Base-by-base conservation (phyloP, 2,888 invertebrate genomes). In the Dinocampus coccinellae region DNA sequence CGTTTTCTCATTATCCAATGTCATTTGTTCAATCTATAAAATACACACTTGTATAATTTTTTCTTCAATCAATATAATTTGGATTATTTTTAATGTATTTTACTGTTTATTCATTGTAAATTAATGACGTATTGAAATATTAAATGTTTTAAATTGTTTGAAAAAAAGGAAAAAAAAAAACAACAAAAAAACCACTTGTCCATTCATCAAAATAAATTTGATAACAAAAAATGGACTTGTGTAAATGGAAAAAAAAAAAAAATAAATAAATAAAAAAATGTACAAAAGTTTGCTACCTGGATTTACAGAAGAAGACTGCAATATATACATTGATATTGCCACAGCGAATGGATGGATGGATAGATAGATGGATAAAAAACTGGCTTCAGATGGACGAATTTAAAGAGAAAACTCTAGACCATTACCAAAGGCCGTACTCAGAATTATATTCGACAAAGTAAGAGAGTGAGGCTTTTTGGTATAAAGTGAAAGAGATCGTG, bases 301-400 rank as follows among this genome's bases (percentile, higher is more conserved):
- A 64, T 33, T 52, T 64, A 33, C 47, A 29, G 52, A 63, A 33
- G 20, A 64, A 55, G 52, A 62, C 24, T 33, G 24, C 13, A 2
- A n/a, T 64, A 34, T 69, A 58, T 42, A 47, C 33, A 62, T 57
- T 57, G 26, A 26, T 62, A 62, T 66, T 34, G 42, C 60, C 29
- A 42, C n/a, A n/a, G n/a, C n/a, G n/a, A n/a, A n/a, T n/a, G n/a
- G n/a, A 61, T 47, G 63, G 63, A 39, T 62, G 62, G 62, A 20
- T 63, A 39, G 39, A 39, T 39, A 61, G 58, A 22, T 65, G 66
- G 39, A 65, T 66, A 66, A 70, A 70, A 55, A 66, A 53, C 42
- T 47, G 61, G 24, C n/a, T n/a, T 29, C n/a, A 61, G 70, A 52
- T 70, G 61, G 61, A 70, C 61, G 66, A 65, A 66, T 66, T 66